Conservation (phyloP, 2,888 invertebrate species). For the Crematogaster levior region DNA sequence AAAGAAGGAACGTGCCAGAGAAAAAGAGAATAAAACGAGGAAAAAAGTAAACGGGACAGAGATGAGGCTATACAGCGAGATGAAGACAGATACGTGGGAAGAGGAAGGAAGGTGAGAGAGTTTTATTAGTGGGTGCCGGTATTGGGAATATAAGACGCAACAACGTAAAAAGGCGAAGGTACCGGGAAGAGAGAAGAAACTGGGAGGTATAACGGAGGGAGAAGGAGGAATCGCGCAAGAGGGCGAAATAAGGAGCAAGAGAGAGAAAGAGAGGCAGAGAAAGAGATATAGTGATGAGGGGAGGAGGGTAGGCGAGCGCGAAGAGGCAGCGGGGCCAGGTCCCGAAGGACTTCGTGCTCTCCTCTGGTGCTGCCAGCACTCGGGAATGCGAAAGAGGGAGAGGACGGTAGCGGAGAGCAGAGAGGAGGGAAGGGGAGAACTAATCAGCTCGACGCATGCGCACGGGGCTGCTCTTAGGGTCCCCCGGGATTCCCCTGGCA, state of each 20-base stretch:
- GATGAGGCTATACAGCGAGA: slow-evolving; percentile 35
- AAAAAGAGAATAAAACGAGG: slow-evolving; percentile 46
- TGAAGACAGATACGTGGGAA: slow-evolving; percentile 54
- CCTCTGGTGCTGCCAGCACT: slow-evolving; percentile 83
- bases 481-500: slow-evolving; percentile 83
- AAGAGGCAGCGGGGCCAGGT: slow-evolving; percentile 80
- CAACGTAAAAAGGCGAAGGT: slow-evolving; percentile 63
- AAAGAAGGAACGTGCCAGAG: slow-evolving; percentile 43
- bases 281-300: slow-evolving; percentile 53
- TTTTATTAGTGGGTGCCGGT: slow-evolving; percentile 49
- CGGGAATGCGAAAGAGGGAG: slow-evolving; percentile 75
- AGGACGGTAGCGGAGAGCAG: slow-evolving; percentile 46
- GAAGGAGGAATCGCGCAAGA: slow-evolving; percentile 30
- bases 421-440: slow-evolving; percentile 77
- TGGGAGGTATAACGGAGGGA: slow-evolving; percentile 34
- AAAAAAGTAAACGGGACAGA: slow-evolving; percentile 43
- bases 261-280: slow-evolving; percentile 48
- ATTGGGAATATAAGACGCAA: slow-evolving; percentile 51
- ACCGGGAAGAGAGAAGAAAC: slow-evolving; percentile 43
- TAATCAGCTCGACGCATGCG: slow-evolving; percentile 84
- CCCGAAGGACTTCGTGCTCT: slow-evolving; percentile 82
- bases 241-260: slow-evolving; percentile 55
- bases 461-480: slow-evolving; percentile 77
- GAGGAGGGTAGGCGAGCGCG: slow-evolving; percentile 68
- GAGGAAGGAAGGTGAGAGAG: slow-evolving; percentile 60